Evolutionary conservation across 2,888 invertebrate species (phyloP).

Genomic region (Boloria selene): DNA sequence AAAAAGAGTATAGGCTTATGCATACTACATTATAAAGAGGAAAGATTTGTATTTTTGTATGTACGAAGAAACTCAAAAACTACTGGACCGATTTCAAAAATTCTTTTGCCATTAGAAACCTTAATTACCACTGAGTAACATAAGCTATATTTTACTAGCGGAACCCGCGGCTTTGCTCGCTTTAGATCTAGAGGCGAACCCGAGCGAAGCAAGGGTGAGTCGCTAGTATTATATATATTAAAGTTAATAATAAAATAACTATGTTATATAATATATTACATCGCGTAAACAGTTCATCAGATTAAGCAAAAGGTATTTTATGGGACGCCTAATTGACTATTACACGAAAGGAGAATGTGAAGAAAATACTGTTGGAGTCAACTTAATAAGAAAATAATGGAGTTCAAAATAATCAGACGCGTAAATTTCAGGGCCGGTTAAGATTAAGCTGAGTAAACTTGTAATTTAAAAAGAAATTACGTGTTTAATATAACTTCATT

Average conservation of each 20-base stretch:
- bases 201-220: too few species aligned
- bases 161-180: too few species aligned
- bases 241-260: slow-evolving; percentile 7
- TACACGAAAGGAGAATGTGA: slow-evolving; percentile 3
- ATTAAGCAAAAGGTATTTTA: background rate
- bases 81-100: too few species aligned
- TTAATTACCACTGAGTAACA: too few species aligned
- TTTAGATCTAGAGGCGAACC: too few species aligned
- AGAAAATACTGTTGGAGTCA: background rate
- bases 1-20: too few species aligned
- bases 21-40: too few species aligned
- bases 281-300: background rate
- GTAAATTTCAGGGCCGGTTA: background rate
- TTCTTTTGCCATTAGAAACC: too few species aligned
- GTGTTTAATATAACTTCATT: background rate
- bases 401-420: slow-evolving; percentile 6
- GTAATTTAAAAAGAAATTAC: background rate
- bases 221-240: too few species aligned
- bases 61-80: too few species aligned
- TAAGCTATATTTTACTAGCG: too few species aligned
- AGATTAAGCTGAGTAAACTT: background rate
- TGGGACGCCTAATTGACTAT: slow-evolving; percentile 16
- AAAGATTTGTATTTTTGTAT: too few species aligned
- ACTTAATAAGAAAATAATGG: slow-evolving; percentile 19
- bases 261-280: background rate